These are phyloP conservation scores for Congeria kusceri DNA, from an alignment of 2,888 invertebrate species.

Conservation along the genomic window DNA sequence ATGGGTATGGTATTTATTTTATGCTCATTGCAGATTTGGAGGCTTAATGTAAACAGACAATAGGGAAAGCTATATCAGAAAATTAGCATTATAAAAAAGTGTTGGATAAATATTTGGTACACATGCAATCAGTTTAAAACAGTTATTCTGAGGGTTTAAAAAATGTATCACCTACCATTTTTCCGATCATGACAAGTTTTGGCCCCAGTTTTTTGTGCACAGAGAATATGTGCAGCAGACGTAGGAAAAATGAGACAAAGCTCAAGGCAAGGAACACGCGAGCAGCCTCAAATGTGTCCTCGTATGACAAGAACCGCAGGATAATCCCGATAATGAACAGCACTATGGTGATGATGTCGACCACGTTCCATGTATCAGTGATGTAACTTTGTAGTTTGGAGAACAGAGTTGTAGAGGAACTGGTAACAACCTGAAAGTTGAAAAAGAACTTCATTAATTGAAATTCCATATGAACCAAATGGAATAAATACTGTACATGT, in stretches of 20 bases:
- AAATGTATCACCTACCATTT: conserved; percentile 79
- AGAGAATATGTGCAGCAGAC: conserved; percentile 84
- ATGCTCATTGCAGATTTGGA: too few species aligned
- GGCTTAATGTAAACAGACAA: too few species aligned
- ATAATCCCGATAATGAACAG: conserved; percentile 81
- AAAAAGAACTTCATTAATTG: not conserved
- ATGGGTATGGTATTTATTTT: too few species aligned
- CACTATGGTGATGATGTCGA: conserved; percentile 81
- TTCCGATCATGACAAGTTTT: conserved; percentile 84
- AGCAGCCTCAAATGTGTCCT: conserved; percentile 79
- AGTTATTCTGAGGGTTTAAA: too few species aligned
- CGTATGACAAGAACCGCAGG: conserved; percentile 76
- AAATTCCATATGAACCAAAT: too few species aligned
- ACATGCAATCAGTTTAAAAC: too few species aligned
- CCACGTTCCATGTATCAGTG: conserved; percentile 83
- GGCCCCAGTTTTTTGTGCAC: conserved; percentile 84
- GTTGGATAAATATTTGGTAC: too few species aligned
- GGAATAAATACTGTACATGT: too few species aligned
- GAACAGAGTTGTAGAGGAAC: conserved; percentile 61
- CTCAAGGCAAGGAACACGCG: conserved; percentile 84
- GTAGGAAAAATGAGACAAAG: conserved; percentile 83
- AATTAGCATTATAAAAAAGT: too few species aligned
- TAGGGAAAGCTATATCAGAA: too few species aligned
- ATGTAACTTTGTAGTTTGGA: conserved; percentile 82
- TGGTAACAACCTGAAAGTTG: conserved; percentile 55